These are phyloP conservation scores for Harpagus bidentatus DNA, from an alignment of 2,113 vertebrate species.

Conservation along the genomic window DNA sequence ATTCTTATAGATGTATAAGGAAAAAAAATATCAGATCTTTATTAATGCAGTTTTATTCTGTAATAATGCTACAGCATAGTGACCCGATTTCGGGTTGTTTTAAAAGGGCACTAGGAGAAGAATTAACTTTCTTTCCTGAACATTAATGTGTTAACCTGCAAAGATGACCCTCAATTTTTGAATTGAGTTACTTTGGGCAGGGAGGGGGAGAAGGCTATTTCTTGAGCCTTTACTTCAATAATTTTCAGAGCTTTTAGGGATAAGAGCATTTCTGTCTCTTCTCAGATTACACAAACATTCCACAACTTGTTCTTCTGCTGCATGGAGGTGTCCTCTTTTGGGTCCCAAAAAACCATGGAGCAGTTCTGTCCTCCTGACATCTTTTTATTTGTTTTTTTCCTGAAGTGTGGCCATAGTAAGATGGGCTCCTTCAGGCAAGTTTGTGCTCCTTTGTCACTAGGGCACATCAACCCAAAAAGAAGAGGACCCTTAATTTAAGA, in stretches of 20 bases:
- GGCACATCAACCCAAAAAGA: not conserved
- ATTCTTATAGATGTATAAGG: not conserved
- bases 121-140: not conserved
- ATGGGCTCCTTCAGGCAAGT: not conserved
- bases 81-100: not conserved
- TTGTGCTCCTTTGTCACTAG: not conserved
- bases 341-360: not conserved
- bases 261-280: not conserved
- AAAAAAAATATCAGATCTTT: not conserved
- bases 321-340: not conserved
- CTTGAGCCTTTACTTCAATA: not conserved
- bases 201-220: not conserved
- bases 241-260: not conserved
- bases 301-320: not conserved
- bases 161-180: not conserved
- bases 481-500: not conserved
- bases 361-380: not conserved
- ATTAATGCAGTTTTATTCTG: not conserved
- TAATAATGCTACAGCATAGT: not conserved
- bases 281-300: not conserved
- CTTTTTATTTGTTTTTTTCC: not conserved
- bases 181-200: not conserved
- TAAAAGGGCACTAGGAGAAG: not conserved
- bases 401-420: not conserved
- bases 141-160: not conserved